Base-by-base conservation (phyloP, 2,797 vertebrate species). In the Allobates femoralis region DNA sequence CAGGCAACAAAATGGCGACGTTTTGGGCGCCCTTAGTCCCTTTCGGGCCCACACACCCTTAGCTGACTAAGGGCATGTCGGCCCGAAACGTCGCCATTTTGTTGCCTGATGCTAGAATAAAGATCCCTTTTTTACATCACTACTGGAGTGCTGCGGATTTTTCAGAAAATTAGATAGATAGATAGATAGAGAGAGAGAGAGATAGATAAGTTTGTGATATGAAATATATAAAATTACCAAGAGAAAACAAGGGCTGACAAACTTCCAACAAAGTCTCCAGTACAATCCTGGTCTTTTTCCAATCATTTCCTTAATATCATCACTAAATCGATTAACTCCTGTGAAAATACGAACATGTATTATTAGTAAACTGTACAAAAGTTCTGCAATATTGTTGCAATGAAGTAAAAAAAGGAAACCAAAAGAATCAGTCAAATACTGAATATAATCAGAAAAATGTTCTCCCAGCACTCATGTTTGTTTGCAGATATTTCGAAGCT, bases 251-350 rank as follows among this genome's bases (percentile, higher is more conserved):
- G 97, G 97, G 80, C 97, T 98, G 89, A 97, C 96, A 90, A 96
- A 96, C 92, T 98, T 98, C 97, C 97, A 98, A 92, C 97, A 98
- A 79, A 98, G 91, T 79, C 97, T 93, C 97, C 97, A 98, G 91
- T 98, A 98, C 53, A 92, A 89, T 66, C 96, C 96, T 23, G 97
- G 97, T 79, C 96, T 93, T 86, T 94, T 94, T 34, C 97, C 97
- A 28, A 96, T 97, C 97, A 97, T 98, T 91, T 97, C 95, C 88
- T 96, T 91, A 79, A 98, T 97, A 89, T 98, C 96, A 19, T 98
- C 96, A 34, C 97, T 97, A 91, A 98, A 98, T 79, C 96, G 95
- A 86, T 95, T 95, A 89, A 97, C 97, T 0, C 97, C 97, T 97
- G 76, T n/a, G 28, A 50, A 3, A 26, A 46, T 28, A 73, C 28